phyloP scores from a whole-genome alignment of 2,113 vertebrate genomes.

The Poeciliopsis turrubarensis region DNA sequence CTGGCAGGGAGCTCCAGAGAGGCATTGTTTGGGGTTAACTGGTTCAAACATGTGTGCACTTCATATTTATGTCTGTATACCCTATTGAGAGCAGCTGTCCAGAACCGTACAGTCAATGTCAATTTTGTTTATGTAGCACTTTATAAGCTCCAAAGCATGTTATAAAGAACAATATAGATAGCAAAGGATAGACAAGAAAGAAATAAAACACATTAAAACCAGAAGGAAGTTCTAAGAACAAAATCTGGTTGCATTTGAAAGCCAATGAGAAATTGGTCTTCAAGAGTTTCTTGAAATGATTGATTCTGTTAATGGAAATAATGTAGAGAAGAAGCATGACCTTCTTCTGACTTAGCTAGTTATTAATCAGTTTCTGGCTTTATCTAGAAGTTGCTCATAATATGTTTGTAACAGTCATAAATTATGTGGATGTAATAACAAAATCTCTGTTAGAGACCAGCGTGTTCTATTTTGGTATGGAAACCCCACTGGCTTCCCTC shows the following conservation, averaged over 20 bases:
- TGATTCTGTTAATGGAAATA: no score
- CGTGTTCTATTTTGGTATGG: background rate
- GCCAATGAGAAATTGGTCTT: no score
- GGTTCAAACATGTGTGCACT: conserved; percentile 12
- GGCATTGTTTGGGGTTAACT: conserved; percentile 19
- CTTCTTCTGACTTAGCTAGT: background rate
- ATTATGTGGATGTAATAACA: background rate
- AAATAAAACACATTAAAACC: no score
- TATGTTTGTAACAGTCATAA: background rate
- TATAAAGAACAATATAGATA: no score
- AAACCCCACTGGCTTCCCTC: background rate
- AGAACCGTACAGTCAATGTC: conserved; percentile 5
- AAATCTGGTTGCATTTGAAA: no score
- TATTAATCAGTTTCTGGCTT: background rate
- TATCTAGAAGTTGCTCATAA: no score
- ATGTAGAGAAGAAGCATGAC: no score
- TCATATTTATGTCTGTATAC: conserved; percentile 15
- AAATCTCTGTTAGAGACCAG: background rate
- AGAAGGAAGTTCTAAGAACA: no score
- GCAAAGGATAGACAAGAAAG: no score
- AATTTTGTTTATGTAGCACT: no score
- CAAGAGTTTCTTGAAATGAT: no score
- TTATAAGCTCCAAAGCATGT: no score
- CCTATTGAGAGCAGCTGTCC: conserved; percentile 24
- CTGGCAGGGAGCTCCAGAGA: conserved; percentile 29